phyloP scores from a whole-genome alignment of 92 coral and sea anemone genomes.

The Chrysogorgia sp. region DNA sequence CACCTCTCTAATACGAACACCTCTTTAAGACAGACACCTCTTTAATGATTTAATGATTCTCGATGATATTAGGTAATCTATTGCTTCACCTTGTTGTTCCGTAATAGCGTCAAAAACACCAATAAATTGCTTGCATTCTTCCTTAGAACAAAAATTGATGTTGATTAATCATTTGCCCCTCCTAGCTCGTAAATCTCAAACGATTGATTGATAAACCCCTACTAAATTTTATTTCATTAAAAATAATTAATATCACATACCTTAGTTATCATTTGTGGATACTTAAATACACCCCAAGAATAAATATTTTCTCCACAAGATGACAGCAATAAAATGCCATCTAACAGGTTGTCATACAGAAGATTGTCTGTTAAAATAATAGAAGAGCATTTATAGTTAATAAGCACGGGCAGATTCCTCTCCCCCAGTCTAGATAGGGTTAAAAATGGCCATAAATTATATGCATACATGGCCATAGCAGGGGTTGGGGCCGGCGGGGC shows the following conservation, averaged over 20 bases:
- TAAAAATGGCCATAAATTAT: no score
- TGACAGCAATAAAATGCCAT: slow-evolving; percentile 26
- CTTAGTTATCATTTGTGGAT: neutral
- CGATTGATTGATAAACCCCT: neutral
- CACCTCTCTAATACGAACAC: no score
- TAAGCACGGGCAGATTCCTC: neutral
- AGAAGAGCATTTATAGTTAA: neutral
- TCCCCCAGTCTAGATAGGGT: no score
- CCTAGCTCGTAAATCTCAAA: no score
- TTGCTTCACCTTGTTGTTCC: slow-evolving; percentile 16
- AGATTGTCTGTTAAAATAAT: slow-evolving; percentile 23
- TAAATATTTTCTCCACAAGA: slow-evolving; percentile 13
- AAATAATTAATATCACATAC: neutral
- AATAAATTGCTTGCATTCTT: slow-evolving; percentile 20
- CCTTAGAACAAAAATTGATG: neutral
- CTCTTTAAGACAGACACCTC: no score
- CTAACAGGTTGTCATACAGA: slow-evolving; percentile 6
- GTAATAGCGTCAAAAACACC: slow-evolving; percentile 23
- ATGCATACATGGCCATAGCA: no score
- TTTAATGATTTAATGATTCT: neutral
- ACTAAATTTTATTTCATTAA: neutral
- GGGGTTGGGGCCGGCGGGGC: no score
- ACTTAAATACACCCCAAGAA: slow-evolving; percentile 19
- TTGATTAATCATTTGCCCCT: neutral
- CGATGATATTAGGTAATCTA: neutral